phyloP scores from a whole-genome alignment of 1,140 invertebrate species.

The Rhynchophorus ferrugineus region DNA sequence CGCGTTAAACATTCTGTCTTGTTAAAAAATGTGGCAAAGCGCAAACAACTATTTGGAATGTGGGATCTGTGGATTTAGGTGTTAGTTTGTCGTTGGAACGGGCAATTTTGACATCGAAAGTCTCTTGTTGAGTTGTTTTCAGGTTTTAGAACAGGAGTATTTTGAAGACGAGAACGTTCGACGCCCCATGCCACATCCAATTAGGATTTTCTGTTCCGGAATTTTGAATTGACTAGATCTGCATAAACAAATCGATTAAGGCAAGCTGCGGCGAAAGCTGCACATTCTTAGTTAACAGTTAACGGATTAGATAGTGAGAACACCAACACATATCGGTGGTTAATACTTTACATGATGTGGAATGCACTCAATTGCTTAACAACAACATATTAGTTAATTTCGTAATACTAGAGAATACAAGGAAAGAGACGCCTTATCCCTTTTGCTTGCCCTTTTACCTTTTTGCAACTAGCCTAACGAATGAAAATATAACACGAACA shows the following conservation, averaged over 20 bases:
- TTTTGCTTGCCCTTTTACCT: neutral
- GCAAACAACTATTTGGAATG: neutral
- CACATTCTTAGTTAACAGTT: slow-evolving; percentile 11
- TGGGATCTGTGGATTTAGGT: too few species aligned
- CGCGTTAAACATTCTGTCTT: slow-evolving; percentile 11
- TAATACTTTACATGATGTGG: slow-evolving; percentile 8
- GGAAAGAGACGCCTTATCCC: neutral
- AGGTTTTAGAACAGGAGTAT: neutral
- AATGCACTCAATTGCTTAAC: slow-evolving; percentile 15
- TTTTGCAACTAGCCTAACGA: neutral
- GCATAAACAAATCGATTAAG: slow-evolving; percentile 17
- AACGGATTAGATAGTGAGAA: slow-evolving; percentile 2
- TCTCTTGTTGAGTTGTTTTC: too few species aligned
- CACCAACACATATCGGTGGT: slow-evolving; percentile 5
- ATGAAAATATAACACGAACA: neutral
- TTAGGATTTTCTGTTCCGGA: too few species aligned
- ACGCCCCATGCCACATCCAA: too few species aligned
- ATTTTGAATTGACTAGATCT: slow-evolving; percentile 33
- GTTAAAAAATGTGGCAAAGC: slow-evolving; percentile 30
- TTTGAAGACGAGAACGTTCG: neutral
- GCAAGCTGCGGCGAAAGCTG: slow-evolving; percentile 31
- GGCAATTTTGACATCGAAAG: too few species aligned
- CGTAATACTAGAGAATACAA: neutral
- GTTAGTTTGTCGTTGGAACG: too few species aligned
- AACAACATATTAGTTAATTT: neutral